Conservation (phyloP, 1,140 invertebrate species). For the Drosophila albomicans region DNA sequence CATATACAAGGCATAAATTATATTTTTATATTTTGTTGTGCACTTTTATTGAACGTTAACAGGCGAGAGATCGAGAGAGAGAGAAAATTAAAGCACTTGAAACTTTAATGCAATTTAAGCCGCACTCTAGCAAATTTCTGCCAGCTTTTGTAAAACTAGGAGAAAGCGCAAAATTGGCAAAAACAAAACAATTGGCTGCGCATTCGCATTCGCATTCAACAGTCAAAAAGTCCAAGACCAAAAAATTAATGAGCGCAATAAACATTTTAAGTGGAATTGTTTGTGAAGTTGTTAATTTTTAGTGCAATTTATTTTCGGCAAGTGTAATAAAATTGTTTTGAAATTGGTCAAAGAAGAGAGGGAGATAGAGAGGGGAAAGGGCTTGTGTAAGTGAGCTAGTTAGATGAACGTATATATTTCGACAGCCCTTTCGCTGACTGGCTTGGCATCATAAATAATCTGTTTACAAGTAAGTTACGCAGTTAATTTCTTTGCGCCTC, state of each 20-base stretch:
- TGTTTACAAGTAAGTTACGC: conserved; percentile 81
- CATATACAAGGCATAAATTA: conserved; percentile 80
- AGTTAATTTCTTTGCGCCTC: conserved; percentile 69
- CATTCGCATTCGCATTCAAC: conserved; percentile 51
- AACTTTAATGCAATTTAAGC: conserved; percentile 74
- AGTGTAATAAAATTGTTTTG: conserved; percentile 74
- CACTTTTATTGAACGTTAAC: conserved; percentile 68
- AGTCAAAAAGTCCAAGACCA: conserved; percentile 59
- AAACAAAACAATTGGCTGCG: conserved; percentile 34
- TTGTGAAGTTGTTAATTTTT: conserved; percentile 83
- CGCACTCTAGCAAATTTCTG: conserved; percentile 40
- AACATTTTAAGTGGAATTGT: conserved; percentile 84
- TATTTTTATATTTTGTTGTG: conserved; percentile 68
- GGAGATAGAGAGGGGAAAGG: not conserved
- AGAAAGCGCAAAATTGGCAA: conserved; percentile 19
- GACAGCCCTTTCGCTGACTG: conserved; percentile 28
- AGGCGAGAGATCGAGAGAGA: conserved; percentile 2
- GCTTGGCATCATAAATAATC: conserved; percentile 78
- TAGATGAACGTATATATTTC: conserved; percentile 11
- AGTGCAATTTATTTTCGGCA: conserved; percentile 80
- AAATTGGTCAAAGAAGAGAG: conserved; percentile 55
- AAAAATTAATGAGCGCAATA: conserved; percentile 83
- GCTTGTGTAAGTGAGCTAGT: conserved; percentile 2
- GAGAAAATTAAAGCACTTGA: conserved; percentile 74
- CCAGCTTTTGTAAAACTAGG: conserved; percentile 28